These are phyloP conservation scores for Ciconia stormi DNA, from an alignment of 2,113 vertebrate species.

Conservation along the genomic window DNA sequence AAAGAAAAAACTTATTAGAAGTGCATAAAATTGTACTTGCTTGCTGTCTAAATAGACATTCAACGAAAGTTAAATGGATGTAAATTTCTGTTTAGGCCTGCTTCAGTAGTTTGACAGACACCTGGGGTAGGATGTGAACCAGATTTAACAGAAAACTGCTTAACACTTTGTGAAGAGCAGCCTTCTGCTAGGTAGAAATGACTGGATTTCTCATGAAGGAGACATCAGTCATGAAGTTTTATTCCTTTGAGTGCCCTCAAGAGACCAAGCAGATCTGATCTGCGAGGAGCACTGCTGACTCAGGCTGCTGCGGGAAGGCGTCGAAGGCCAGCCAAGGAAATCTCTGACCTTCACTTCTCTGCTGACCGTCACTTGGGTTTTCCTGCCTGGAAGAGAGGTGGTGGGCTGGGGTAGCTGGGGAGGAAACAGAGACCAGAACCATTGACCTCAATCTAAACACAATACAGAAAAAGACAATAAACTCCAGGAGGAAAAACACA, in stretches of 20 bases:
- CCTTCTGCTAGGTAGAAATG: neutral
- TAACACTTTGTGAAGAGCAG: neutral
- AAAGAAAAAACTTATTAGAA: neutral
- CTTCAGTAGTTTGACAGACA: neutral
- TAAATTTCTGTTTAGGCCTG: neutral
- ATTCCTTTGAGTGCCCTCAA: neutral
- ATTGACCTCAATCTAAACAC: slow-evolving; percentile 39
- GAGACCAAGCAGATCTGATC: neutral
- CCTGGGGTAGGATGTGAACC: neutral
- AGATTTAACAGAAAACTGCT: neutral
- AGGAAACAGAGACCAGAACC: slow-evolving; percentile 46
- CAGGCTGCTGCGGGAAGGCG: neutral
- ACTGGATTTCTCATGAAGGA: neutral
- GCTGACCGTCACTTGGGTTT: neutral
- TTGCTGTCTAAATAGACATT: neutral
- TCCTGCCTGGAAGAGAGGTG: slow-evolving; percentile 24
- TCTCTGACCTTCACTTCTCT: slow-evolving; percentile 27
- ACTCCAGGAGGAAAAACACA: slow-evolving; percentile 3
- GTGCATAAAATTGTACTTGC: neutral
- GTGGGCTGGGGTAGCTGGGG: neutral
- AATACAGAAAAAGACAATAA: slow-evolving; percentile 56
- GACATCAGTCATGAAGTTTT: neutral
- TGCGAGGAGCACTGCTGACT: neutral
- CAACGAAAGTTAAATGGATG: neutral
- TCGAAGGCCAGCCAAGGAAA: neutral